phyloP scores from a whole-genome alignment of 2,797 vertebrate species.

The Diceros bicornis region DNA sequence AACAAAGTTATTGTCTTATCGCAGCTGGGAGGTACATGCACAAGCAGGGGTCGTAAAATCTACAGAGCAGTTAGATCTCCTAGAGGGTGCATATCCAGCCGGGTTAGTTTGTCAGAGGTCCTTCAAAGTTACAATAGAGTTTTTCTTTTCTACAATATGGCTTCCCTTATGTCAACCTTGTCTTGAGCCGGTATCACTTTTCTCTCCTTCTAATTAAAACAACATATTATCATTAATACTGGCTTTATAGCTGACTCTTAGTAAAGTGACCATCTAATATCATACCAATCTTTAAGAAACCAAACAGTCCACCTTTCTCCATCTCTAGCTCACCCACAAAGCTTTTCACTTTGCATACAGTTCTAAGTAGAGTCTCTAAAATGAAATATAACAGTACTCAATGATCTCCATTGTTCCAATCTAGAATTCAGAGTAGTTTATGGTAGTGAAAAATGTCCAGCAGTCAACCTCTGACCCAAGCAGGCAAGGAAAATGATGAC shows the following conservation, averaged over 20 bases:
- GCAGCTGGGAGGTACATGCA: too few relatives aligned
- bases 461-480: slow-evolving; percentile 2
- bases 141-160: too few relatives aligned
- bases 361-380: slow-evolving; percentile 38
- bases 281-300: slow-evolving; percentile 16
- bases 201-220: slow-evolving; percentile 16
- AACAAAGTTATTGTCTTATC: too few relatives aligned
- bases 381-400: slow-evolving; percentile 22
- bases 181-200: not conserved
- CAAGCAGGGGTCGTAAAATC: too few relatives aligned
- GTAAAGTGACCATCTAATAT: not conserved
- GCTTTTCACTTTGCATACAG: not conserved
- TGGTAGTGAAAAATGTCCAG: not conserved
- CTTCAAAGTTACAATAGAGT: too few relatives aligned
- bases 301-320: not conserved
- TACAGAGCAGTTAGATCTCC: too few relatives aligned
- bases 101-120: too few relatives aligned
- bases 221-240: not conserved
- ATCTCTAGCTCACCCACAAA: slow-evolving; percentile 3
- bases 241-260: not conserved
- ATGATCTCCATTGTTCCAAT: not conserved
- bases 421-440: slow-evolving; percentile 33
- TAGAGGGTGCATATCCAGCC: too few relatives aligned
- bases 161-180: too few relatives aligned
- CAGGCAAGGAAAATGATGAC: not conserved